Base-by-base conservation (phyloP, 2,797 vertebrate species). In the Zonotrichia albicollis region DNA sequence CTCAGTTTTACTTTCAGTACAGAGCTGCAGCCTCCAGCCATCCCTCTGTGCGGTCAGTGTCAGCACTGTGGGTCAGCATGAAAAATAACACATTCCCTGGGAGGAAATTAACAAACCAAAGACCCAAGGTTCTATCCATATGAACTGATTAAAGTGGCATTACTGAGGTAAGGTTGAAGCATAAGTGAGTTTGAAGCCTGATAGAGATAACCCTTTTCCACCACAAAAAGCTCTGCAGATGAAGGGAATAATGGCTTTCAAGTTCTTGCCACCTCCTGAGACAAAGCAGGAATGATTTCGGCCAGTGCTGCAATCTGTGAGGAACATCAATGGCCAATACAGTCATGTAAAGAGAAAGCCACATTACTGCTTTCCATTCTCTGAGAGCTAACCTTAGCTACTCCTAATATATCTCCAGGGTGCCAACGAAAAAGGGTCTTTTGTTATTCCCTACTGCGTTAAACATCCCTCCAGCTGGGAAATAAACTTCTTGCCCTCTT, bases 261-360 rank as follows among this genome's bases (percentile, higher is more conserved):
- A 84, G 48, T 84, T 80, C 79, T 22, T 50, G 66, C 55, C 6
- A 14, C 84, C 86, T 88, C 78, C 79, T 70, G 74, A 93, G 84
- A 14, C 48, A 91, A 72, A 83, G 71, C 29, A 84, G 62, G 94
- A 96, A 58, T 61, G 85, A 93, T 78, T 81, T 51, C 30, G 40
- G 40, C 46, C 71, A 80, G 46, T 22, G 43, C 29, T 91, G 40
- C 60, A 68, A 68, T 62, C 54, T 64, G 70, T 25, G 43, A 91
- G 62, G 65, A 94, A 80, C 55, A 86, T 65, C 32, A 78, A 51
- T 29, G 82, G 60, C 43, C 29, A 13, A 77, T 30, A 68, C 5
- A 66, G 72, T 27, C 30, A 34, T 5, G 23, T 45, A 84, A 78
- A 67, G 54, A 89, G 74, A 92, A 92, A 92, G 82, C 17, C 55